phyloP scores from a whole-genome alignment of 2,113 vertebrate species.

The Sceloporus tristichus region DNA sequence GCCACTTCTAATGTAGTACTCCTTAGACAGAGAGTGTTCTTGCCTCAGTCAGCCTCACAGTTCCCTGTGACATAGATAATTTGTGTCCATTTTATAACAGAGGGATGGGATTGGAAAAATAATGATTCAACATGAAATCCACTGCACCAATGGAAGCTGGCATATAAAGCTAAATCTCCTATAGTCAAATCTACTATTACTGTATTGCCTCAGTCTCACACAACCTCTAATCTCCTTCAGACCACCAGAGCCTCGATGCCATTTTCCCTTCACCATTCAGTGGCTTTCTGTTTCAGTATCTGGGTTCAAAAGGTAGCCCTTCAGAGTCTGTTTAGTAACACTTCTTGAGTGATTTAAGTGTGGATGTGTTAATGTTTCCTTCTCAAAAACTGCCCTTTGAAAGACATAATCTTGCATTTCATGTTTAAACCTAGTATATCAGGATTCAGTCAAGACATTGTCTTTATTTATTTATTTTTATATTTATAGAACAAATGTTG shows the following conservation, averaged over 20 bases:
- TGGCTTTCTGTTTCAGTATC: no score
- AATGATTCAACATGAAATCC: background rate
- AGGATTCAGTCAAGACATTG: no score
- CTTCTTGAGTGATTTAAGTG: background rate
- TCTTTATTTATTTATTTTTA: background rate
- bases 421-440: background rate
- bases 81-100: background rate
- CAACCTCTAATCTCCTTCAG: background rate
- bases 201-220: no score
- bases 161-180: background rate
- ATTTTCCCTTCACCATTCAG: background rate
- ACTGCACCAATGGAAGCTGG: background rate
- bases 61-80: background rate
- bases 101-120: background rate
- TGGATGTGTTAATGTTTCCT: background rate
- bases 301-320: background rate
- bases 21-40: background rate
- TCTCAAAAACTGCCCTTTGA: background rate
- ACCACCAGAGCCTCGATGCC: background rate
- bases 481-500: background rate
- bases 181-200: background rate
- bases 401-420: background rate
- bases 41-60: background rate
- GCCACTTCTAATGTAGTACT: background rate
- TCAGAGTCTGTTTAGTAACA: background rate